Conservation (phyloP, 2,888 invertebrate genomes). For the Bellardia bayeri region DNA sequence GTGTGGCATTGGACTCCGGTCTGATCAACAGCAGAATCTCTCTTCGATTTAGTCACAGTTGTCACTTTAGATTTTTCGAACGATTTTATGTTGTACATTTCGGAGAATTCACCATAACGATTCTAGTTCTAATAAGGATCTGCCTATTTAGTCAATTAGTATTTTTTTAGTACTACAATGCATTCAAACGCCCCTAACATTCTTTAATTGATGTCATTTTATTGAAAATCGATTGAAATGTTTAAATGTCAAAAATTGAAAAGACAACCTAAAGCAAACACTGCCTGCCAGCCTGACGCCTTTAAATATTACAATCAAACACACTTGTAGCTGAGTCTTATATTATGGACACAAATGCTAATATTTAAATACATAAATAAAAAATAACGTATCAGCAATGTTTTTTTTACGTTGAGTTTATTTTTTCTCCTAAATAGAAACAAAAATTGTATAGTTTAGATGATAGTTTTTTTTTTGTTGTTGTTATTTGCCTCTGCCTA, state of each 20-base stretch:
- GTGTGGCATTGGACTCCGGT: too few relatives aligned
- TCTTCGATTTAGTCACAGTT: too few relatives aligned
- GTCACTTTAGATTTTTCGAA: too few relatives aligned
- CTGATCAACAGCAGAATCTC: too few relatives aligned
- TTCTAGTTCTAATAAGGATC: too few relatives aligned
- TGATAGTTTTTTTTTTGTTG: constrained; percentile 6
- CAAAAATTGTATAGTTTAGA: constrained; percentile 51
- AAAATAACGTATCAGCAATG: constrained; percentile 33
- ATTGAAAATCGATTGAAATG: constrained; percentile 43
- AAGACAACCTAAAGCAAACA: not conserved
- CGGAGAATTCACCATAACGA: too few relatives aligned
- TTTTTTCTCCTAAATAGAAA: constrained; percentile 44
- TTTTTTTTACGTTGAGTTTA: constrained; percentile 13
- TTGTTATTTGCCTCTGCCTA: constrained; percentile 17
- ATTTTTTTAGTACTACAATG: too few relatives aligned
- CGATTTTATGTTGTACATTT: too few relatives aligned
- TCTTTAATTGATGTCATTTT: not conserved
- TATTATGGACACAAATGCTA: not conserved
- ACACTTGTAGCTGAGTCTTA: not conserved
- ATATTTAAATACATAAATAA: constrained; percentile 19
- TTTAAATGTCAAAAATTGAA: constrained; percentile 47
- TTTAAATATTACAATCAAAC: constrained; percentile 1
- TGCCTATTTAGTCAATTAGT: too few relatives aligned
- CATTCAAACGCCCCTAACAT: not conserved
- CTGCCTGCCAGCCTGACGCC: constrained; percentile 21